A percentile compares a stretch with the other conserved stretches of the same genome.
These are phyloP conservation scores for Episyrphus balteatus DNA, from an alignment of 1,140 invertebrate species.

Conservation along the genomic window DNA sequence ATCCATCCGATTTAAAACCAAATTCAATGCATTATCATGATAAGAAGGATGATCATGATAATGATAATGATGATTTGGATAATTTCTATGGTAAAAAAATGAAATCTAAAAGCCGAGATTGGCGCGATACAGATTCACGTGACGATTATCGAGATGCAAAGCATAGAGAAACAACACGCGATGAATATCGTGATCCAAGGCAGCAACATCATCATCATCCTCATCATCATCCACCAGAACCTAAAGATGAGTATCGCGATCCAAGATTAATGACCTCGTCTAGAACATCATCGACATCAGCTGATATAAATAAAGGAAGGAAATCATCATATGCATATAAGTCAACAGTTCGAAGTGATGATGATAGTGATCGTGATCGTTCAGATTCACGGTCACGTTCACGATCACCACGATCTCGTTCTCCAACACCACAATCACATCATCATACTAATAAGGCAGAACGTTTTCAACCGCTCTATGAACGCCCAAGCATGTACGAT, in stretches of 20 bases:
- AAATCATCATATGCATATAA: too few relatives aligned
- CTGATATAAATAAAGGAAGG: too few relatives aligned
- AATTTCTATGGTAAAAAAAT: too few relatives aligned
- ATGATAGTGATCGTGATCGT: conserved; percentile 12
- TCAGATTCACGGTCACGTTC: conserved; percentile 24
- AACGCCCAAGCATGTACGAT: conserved; percentile 25
- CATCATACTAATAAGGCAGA: neutral
- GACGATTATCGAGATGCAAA: too few relatives aligned
- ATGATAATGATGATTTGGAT: conserved; percentile 2
- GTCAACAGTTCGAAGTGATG: neutral
- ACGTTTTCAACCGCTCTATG: conserved; percentile 9
- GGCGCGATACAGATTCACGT: too few relatives aligned
- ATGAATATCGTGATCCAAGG: too few relatives aligned
- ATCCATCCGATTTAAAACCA: conserved; percentile 16
- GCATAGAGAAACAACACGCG: too few relatives aligned
- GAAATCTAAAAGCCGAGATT: too few relatives aligned
- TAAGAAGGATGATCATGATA: neutral
- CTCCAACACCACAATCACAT: conserved; percentile 15
- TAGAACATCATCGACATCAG: neutral
- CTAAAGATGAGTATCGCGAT: neutral
- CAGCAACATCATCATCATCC: too few relatives aligned
- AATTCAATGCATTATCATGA: conserved; percentile 18
- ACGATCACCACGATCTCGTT: conserved; percentile 16
- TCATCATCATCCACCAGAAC: too few relatives aligned
- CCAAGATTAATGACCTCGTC: neutral